These are phyloP conservation scores for Schizotus pectinicornis DNA, from an alignment of 2,888 invertebrate genomes.

Conservation along the genomic window DNA sequence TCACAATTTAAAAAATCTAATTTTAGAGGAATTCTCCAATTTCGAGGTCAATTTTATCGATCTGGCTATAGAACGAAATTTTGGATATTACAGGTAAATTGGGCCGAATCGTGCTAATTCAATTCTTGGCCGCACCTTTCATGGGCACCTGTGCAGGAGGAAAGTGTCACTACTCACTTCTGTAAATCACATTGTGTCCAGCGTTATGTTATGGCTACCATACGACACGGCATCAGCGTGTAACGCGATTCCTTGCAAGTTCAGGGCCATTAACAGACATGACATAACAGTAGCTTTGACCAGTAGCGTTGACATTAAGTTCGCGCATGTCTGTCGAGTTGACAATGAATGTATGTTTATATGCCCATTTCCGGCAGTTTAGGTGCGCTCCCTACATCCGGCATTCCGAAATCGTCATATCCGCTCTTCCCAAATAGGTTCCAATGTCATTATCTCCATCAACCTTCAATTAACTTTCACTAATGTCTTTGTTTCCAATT, in stretches of 20 bases:
- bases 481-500: constrained; percentile 20
- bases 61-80: no score
- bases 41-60: no score
- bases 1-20: no score
- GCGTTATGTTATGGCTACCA: no score
- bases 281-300: constrained; percentile 1
- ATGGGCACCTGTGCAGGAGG: no score
- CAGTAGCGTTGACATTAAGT: not conserved
- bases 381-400: constrained; percentile 15
- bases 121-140: no score
- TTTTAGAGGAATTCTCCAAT: no score
- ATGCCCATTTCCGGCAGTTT: constrained; percentile 7
- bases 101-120: no score
- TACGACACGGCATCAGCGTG: no score
- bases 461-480: constrained; percentile 21
- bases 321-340: constrained; percentile 2
- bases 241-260: constrained; percentile 8
- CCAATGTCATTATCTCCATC: constrained; percentile 9
- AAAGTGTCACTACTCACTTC: no score
- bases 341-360: constrained; percentile 12
- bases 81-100: no score
- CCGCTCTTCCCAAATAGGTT: constrained; percentile 5
- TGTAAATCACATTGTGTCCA: no score
- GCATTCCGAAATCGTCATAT: constrained; percentile 22
- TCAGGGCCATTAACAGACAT: constrained; percentile 12